Evolutionary conservation across 1,140 invertebrate genomes (phyloP).

Genomic region (Pseudomyrmex dendroicus): DNA sequence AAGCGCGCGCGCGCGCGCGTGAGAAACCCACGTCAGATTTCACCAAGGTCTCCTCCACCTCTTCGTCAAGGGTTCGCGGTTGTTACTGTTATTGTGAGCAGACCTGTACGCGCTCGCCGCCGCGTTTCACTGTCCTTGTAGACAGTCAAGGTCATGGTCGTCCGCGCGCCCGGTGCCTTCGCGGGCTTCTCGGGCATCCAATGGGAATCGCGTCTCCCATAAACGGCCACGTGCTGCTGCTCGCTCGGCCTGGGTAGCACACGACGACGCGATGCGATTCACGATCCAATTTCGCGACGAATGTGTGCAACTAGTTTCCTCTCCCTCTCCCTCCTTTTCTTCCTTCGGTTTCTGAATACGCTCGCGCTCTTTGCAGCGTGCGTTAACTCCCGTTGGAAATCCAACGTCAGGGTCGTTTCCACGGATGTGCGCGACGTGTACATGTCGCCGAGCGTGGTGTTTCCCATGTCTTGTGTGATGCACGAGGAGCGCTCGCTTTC

Average conservation of each 20-base stretch:
- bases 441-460: conserved; percentile 41
- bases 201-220: conserved; percentile 73
- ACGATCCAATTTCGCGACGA: conserved; percentile 37
- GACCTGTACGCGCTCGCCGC: conserved; percentile 51
- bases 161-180: conserved; percentile 64
- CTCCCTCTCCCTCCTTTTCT: no score
- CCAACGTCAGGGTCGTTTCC: conserved; percentile 62
- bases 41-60: conserved; percentile 1
- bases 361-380: not conserved
- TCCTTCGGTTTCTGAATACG: not conserved
- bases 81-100: conserved; percentile 57
- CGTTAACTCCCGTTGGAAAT: conserved; percentile 45
- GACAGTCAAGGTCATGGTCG: conserved; percentile 78
- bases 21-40: conserved; percentile 28
- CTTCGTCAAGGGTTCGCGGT: not conserved
- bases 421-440: conserved; percentile 51
- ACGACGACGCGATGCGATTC: conserved; percentile 53
- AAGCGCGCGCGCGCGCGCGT: not conserved
- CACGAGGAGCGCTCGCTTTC: not conserved
- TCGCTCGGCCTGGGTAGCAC: not conserved
- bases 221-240: conserved; percentile 75
- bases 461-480: no score
- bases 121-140: conserved; percentile 73
- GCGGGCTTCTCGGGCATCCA: conserved; percentile 55
- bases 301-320: conserved; percentile 56